Percentiles rank a stretch among this genome's conserved stretches.
Evolutionary conservation across 2,113 vertebrate genomes (phyloP).

Genomic region (Cranoglanis bouderius): DNA sequence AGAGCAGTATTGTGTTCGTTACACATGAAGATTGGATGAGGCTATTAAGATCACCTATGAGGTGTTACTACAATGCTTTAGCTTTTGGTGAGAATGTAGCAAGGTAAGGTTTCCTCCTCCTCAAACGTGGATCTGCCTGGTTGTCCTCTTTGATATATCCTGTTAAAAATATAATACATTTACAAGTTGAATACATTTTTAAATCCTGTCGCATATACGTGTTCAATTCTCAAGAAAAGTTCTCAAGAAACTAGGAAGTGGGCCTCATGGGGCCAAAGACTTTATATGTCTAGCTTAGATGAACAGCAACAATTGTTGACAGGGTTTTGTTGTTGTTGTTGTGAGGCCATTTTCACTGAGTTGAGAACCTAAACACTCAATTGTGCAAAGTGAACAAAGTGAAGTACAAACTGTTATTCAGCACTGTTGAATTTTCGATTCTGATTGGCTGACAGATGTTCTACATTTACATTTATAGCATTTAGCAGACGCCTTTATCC

Average conservation of each 20-base stretch:
- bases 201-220: not conserved
- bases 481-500: too few relatives aligned
- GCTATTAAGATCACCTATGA: too few relatives aligned
- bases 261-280: not conserved
- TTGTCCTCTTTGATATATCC: conserved; percentile 92
- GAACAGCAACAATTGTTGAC: too few relatives aligned
- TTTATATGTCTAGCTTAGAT: too few relatives aligned
- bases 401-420: too few relatives aligned
- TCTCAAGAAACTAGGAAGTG: not conserved
- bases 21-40: not conserved
- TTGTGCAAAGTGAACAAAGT: too few relatives aligned
- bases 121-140: conserved; percentile 77
- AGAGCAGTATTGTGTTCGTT: not conserved
- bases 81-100: conserved; percentile 86
- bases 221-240: not conserved
- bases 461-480: too few relatives aligned
- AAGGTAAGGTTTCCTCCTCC: conserved; percentile 85
- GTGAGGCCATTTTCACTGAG: too few relatives aligned
- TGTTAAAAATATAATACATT: conserved; percentile 58
- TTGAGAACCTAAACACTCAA: too few relatives aligned
- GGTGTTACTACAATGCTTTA: conserved; percentile 54
- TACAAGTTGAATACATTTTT: not conserved
- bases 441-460: too few relatives aligned
- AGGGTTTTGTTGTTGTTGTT: too few relatives aligned
- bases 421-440: too few relatives aligned